phyloP scores from a whole-genome alignment of 2,797 vertebrate genomes.

The Protosalanx chinensis region DNA sequence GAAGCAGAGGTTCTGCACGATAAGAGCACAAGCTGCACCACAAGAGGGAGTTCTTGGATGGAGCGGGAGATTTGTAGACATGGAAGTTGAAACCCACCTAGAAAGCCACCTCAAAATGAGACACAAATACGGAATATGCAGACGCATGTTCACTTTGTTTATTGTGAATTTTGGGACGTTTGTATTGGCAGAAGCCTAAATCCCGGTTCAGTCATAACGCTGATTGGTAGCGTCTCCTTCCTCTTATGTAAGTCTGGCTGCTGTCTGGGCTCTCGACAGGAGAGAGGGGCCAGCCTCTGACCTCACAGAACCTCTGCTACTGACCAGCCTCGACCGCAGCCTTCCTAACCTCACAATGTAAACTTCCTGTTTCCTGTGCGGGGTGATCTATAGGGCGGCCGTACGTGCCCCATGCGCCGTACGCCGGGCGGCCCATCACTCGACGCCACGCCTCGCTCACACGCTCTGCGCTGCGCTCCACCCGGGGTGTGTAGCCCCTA shows the following conservation, averaged over 20 bases:
- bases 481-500: conserved; percentile 19
- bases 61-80: not conserved
- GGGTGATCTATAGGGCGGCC: not conserved
- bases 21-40: not conserved
- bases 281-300: not conserved
- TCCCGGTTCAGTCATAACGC: not conserved
- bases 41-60: conserved; percentile 3
- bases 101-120: not conserved
- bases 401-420: not conserved
- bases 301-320: not conserved
- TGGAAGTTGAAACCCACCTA: not conserved
- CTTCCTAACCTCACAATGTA: not conserved
- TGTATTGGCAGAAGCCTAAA: too few relatives aligned
- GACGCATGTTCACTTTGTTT: too few relatives aligned
- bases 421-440: not conserved
- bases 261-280: not conserved
- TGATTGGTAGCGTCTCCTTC: not conserved
- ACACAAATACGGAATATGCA: not conserved
- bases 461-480: not conserved
- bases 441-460: not conserved
- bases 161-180: too few relatives aligned
- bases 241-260: not conserved
- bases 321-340: not conserved
- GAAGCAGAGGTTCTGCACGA: not conserved
- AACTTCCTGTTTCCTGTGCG: not conserved